Evolutionary conservation across 2,888 invertebrate species (phyloP), one percentile per base, ranked within the genome.

Genomic region (Fragum whitleyi): DNA sequence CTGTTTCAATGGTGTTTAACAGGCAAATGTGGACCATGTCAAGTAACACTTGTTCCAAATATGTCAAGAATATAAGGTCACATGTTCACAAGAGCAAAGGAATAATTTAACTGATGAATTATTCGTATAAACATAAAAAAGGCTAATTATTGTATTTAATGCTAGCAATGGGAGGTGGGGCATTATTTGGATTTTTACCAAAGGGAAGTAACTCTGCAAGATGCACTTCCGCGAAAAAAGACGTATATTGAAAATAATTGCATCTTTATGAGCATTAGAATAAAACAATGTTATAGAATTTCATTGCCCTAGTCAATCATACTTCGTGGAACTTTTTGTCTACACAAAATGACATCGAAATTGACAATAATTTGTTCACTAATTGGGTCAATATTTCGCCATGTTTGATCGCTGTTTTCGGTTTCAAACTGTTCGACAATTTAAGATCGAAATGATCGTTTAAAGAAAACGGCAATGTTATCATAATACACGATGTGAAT

Each of bases 331-430:
- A n/a, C n/a, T n/a, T n/a, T n/a, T n/a, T n/a, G n/a, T n/a, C n/a
- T n/a, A n/a, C 14, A 6, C 39, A 9, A 39, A 39, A 39, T 39
- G 39, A 39, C 39, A n/a, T 53, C n/a, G 53, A 14, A 57, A 57
- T 57, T 57, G 21, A 32, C 65, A 51, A 70, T 21, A 55, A 53
- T 36, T 21, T 23, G 57, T 21, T 53, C 19, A 23, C 47, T 74
- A 74, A 74, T 74, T 67, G 67, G 74, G 74, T 74, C 74, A 74
- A 36, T 19, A 67, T 67, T 53, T 74, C 74, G 65, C 74, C 74
- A 74, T 74, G 74, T 74, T 74, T 67, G 74, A 65, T 74, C 42
- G 19, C 42, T 65, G 65, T 65, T 65, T 65, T 65, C 65, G 65
- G 65, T 65, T 65, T 65, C 65, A 23, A 65, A 42, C 62, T 36